Evolutionary conservation across 2,113 vertebrate species (phyloP).

Genomic region (Lontra canadensis): DNA sequence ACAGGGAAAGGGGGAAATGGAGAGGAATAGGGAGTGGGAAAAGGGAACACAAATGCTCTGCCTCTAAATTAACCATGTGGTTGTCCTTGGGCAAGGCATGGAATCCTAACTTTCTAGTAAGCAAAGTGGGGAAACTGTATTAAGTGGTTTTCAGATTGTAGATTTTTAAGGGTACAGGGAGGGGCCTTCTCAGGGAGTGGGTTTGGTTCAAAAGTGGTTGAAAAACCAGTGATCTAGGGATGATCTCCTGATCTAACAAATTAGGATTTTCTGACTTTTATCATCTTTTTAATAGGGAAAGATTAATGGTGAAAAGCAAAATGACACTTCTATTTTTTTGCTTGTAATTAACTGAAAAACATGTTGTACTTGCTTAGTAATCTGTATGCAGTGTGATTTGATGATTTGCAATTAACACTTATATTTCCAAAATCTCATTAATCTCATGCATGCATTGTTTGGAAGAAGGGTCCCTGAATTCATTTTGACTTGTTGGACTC

Average conservation of each 20-base stretch:
- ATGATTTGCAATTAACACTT: constrained; percentile 6
- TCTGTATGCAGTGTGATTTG: not conserved
- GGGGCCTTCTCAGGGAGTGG: not conserved
- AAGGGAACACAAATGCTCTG: not conserved
- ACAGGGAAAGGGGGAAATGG: not conserved
- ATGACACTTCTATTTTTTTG: not conserved
- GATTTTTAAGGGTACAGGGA: not conserved
- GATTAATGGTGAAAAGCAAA: constrained; percentile 18
- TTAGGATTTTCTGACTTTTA: not conserved
- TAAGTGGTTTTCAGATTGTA: not conserved
- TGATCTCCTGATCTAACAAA: not conserved
- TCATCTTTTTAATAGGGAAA: not conserved
- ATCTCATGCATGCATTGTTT: not conserved
- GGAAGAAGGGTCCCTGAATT: not conserved
- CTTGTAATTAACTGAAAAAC: not conserved
- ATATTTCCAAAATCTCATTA: constrained; percentile 12
- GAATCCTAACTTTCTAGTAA: not conserved
- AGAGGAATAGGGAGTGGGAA: not conserved
- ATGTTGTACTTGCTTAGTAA: not conserved
- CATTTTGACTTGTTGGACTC: not conserved
- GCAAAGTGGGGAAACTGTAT: not conserved
- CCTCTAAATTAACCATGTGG: not conserved
- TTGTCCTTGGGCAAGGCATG: not conserved
- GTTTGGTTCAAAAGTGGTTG: not conserved
- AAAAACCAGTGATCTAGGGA: not conserved